A percentile compares a stretch with the other conserved stretches of the same genome.
These are phyloP conservation scores for Muntiacus reevesi DNA, from an alignment of 2,113 vertebrate genomes.

Conservation along the genomic window DNA sequence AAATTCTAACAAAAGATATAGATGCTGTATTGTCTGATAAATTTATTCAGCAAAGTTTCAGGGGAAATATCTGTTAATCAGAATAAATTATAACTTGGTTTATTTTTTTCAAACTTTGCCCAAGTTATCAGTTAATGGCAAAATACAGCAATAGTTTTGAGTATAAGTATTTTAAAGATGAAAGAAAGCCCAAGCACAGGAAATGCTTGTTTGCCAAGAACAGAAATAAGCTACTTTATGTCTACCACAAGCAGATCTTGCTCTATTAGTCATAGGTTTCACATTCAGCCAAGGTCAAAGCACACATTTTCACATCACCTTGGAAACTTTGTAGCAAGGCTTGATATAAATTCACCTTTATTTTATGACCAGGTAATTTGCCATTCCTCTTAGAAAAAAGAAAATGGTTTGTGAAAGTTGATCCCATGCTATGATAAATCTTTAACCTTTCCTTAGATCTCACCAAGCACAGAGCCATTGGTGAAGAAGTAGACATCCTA, in stretches of 20 bases:
- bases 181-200: background rate
- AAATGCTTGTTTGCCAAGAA: constrained; percentile 53
- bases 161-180: background rate
- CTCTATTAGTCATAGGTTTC: constrained; percentile 39
- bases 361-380: constrained; percentile 46
- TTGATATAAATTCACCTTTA: constrained; percentile 46
- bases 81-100: background rate
- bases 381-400: constrained; percentile 37
- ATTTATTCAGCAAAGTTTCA: background rate
- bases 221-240: constrained; percentile 51
- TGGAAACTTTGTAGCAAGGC: constrained; percentile 20
- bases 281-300: constrained; percentile 46
- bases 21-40: background rate
- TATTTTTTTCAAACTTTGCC: background rate
- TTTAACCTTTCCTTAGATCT: constrained; percentile 19
- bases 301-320: constrained; percentile 23
- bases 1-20: background rate
- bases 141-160: constrained; percentile 33
- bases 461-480: background rate
- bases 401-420: constrained; percentile 25
- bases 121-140: background rate
- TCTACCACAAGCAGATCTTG: background rate
- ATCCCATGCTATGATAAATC: background rate
- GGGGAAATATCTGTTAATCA: background rate
- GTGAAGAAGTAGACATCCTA: background rate